Evolutionary conservation across 2,113 vertebrate genomes (phyloP), one percentile per base, ranked within the genome.

Genomic region (Vidua chalybeata): DNA sequence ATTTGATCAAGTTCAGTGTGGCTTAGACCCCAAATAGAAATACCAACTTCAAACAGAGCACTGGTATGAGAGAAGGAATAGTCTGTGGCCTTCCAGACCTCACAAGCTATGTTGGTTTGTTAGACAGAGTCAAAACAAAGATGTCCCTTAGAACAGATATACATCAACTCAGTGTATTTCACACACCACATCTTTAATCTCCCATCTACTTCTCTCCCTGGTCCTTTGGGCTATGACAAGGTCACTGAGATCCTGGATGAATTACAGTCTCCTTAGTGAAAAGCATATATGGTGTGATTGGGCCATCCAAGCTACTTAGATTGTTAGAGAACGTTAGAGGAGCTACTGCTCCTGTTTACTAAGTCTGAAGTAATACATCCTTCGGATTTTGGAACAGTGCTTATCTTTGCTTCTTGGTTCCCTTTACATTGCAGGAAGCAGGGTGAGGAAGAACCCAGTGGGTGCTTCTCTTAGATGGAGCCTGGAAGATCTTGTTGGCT

Each of bases 1-100:
- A 87, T 96, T 92, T 96, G 83, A 89, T 92, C 26, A 72, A 95
- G 86, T 90, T 89, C 94, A 84, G 48, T 87, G 89, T 90, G 90
- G 93, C 62, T 90, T 93, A 86, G 92, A 96, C 91, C 88, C 96
- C 90, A 87, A 82, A 94, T 7, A 94, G 67, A 96, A 95, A 93
- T 46, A 87, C 69, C 75, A 86, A 35, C 81, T 92, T 96, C 83
- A 95, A 93, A 96, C 90, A 96, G 93, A 96, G 83, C 64, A 24
- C 61, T 86, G 56, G 85, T 94, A 54, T 95, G 94, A 94, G 77
- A 64, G 87, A 13, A 93, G 88, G 74, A 90, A 68, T 87, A 78
- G 76, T 66, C 90, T 90, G 88, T 92, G 92, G 93, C 80, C 76
- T 95, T 82, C 58, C 72, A 92, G 83, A 94, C 94, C 95, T 90